These are phyloP conservation scores for Muraenolepis orangiensis DNA, from an alignment of 2,797 vertebrate genomes.

Conservation along the genomic window DNA sequence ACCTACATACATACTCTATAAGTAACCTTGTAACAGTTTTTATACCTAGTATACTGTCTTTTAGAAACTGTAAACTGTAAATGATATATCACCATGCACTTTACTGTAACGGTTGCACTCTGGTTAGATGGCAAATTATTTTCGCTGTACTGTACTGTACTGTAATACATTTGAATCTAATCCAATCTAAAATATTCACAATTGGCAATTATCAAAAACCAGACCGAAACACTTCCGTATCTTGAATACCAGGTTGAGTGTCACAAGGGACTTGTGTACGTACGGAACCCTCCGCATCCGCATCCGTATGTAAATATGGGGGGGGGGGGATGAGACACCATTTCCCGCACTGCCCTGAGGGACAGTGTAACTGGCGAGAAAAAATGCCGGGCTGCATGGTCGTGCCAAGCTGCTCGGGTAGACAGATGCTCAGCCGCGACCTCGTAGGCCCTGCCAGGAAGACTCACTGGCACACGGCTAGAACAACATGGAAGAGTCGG, in stretches of 20 bases:
- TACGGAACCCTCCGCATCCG: background rate
- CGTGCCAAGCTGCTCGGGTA: constrained; percentile 29
- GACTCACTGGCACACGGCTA: constrained; percentile 29
- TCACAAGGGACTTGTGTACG: no score
- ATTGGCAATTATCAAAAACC: background rate
- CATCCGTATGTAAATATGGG: background rate
- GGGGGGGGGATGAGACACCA: no score
- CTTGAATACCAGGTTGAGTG: constrained; percentile 9
- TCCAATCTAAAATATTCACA: no score
- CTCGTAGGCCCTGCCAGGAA: constrained; percentile 52
- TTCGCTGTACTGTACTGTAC: no score
- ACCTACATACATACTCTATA: no score
- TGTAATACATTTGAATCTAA: no score
- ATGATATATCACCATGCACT: no score
- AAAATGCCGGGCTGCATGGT: constrained; percentile 33
- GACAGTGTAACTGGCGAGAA: constrained; percentile 38
- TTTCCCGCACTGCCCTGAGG: constrained; percentile 1
- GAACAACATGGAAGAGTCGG: constrained; percentile 29
- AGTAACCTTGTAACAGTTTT: no score
- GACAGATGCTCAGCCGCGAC: constrained; percentile 50
- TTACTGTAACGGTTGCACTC: no score
- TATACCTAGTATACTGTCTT: no score
- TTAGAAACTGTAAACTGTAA: no score
- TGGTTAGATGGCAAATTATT: no score
- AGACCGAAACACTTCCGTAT: constrained; percentile 1